A percentile compares a stretch with the other conserved stretches of the same genome.
These are phyloP conservation scores for Acanthurus leucopareius DNA, from an alignment of 2,797 vertebrate species.

Conservation along the genomic window DNA sequence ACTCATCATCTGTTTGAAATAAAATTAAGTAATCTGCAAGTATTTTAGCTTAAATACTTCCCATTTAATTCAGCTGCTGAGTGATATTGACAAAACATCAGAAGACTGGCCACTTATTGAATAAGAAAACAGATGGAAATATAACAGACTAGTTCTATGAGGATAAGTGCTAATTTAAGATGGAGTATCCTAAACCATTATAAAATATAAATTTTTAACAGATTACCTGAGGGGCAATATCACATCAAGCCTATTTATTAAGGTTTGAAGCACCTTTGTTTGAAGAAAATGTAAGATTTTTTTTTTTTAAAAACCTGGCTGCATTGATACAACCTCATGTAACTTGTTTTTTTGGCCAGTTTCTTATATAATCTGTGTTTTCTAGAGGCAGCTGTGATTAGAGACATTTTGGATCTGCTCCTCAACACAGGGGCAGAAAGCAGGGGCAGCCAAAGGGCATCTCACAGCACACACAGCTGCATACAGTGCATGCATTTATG, in stretches of 20 bases:
- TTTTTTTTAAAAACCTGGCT: neutral
- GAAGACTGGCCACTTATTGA: neutral
- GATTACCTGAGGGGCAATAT: conserved; percentile 23
- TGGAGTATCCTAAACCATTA: neutral
- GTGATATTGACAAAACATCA: conserved; percentile 13
- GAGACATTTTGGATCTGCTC: conserved; percentile 47
- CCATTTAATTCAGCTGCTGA: conserved; percentile 12
- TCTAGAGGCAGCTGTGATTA: conserved; percentile 50
- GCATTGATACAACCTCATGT: conserved; percentile 1
- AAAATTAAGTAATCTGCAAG: neutral
- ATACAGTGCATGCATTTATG: conserved; percentile 18
- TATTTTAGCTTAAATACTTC: conserved; percentile 4
- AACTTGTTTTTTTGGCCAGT: conserved; percentile 13
- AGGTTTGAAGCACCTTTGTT: conserved; percentile 15
- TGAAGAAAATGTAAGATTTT: conserved; percentile 3
- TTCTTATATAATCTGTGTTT: conserved; percentile 52
- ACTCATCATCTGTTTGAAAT: neutral
- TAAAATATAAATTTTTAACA: neutral
- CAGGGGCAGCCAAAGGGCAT: conserved; percentile 23
- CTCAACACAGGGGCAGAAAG: conserved; percentile 53
- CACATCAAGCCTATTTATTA: conserved; percentile 10
- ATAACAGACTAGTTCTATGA: neutral
- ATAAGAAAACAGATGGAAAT: neutral
- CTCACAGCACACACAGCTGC: neutral
- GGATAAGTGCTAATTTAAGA: conserved; percentile 1